These are phyloP conservation scores for Thunnus maccoyii DNA, from an alignment of 2,113 vertebrate genomes.

Conservation along the genomic window DNA sequence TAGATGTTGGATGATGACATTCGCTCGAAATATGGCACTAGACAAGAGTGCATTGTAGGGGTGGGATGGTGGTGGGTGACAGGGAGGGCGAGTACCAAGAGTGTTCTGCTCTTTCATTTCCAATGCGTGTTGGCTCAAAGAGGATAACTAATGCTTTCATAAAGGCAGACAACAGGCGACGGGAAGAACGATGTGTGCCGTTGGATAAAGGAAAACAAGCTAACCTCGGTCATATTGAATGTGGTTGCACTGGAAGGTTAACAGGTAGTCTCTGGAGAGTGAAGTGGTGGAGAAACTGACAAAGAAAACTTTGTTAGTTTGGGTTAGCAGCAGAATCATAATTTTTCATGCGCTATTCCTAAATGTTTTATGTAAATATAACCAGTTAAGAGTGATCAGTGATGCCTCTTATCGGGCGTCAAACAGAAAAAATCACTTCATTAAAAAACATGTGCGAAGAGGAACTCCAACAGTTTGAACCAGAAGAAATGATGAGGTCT, in stretches of 20 bases:
- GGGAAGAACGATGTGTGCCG: conserved; percentile 59
- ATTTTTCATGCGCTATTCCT: not conserved
- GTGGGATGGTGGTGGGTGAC: conserved; percentile 55
- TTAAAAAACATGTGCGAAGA: too few relatives aligned
- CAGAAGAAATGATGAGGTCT: too few relatives aligned
- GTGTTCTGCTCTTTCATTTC: conserved; percentile 80
- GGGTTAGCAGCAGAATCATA: not conserved
- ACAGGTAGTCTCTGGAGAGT: conserved; percentile 52
- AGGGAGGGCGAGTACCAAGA: conserved; percentile 62
- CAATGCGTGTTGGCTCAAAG: conserved; percentile 70
- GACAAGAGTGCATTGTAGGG: conserved; percentile 77
- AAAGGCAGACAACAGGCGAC: conserved; percentile 61
- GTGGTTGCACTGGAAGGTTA: conserved; percentile 53
- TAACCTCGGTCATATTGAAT: conserved; percentile 54
- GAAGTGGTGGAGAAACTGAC: conserved; percentile 38
- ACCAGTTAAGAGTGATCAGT: not conserved
- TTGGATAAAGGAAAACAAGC: conserved; percentile 65
- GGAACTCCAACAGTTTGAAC: too few relatives aligned
- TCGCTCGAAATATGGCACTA: conserved; percentile 69
- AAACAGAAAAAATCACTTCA: not conserved
- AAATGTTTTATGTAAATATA: not conserved
- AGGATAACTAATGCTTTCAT: conserved; percentile 77
- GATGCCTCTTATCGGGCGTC: not conserved
- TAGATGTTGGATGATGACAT: conserved; percentile 82
- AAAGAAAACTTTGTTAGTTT: conserved; percentile 39